Evolutionary conservation across 2,888 invertebrate genomes (phyloP).

Genomic region (Julus scanicus): DNA sequence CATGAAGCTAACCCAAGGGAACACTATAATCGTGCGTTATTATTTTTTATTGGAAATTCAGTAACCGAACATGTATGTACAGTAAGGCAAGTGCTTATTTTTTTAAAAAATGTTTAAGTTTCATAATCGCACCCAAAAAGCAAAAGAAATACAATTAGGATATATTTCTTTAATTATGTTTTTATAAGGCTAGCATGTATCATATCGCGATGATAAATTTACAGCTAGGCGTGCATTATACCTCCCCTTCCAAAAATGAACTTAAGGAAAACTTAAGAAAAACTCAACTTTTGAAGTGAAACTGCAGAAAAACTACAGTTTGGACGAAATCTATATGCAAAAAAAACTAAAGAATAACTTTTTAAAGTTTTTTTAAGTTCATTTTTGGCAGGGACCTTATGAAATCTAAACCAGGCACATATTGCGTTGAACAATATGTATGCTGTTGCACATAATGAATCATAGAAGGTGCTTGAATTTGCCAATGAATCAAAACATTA

Average conservation of each 20-base stretch:
- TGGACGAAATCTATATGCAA: no score
- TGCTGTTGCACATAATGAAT: not conserved
- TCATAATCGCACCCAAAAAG: not conserved
- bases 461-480: not conserved
- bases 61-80: not conserved
- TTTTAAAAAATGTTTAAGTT: not conserved
- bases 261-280: no score
- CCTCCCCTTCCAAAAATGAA: no score
- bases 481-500: no score
- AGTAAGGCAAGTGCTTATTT: not conserved
- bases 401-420: no score
- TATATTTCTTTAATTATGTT: not conserved
- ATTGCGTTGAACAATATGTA: not conserved
- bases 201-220: no score
- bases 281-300: no score
- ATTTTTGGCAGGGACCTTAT: no score
- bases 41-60: not conserved
- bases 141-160: not conserved
- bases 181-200: not conserved
- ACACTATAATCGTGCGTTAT: not conserved
- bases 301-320: no score
- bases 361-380: no score
- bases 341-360: no score
- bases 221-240: no score
- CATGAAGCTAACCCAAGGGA: not conserved